These are phyloP conservation scores for Sphinx pinastri DNA, from an alignment of 2,888 invertebrate species.

Conservation along the genomic window DNA sequence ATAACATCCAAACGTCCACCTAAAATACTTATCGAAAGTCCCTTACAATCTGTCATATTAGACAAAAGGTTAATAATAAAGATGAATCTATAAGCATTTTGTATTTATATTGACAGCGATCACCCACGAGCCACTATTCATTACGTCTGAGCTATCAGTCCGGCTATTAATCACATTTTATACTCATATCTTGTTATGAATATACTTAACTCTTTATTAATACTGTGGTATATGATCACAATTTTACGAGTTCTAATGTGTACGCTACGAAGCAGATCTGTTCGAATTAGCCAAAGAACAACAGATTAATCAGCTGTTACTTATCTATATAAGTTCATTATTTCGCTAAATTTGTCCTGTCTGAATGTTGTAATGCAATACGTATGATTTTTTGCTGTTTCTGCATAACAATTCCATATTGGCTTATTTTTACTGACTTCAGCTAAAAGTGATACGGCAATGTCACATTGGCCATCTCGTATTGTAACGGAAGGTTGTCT, in stretches of 20 bases:
- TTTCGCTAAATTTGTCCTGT: too few species aligned
- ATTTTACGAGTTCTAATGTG: background rate
- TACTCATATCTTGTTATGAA: constrained; percentile 4
- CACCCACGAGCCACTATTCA: constrained; percentile 25
- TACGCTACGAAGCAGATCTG: background rate
- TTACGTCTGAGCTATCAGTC: constrained; percentile 3
- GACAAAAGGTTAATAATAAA: constrained; percentile 20
- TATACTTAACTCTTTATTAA: constrained; percentile 8
- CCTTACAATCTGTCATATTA: constrained; percentile 15
- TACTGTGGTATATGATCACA: background rate
- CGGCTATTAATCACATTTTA: constrained; percentile 28
- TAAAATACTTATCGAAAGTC: background rate
- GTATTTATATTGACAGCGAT: constrained; percentile 20
- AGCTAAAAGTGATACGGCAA: too few species aligned
- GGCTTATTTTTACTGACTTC: too few species aligned
- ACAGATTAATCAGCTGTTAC: background rate
- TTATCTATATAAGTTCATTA: too few species aligned
- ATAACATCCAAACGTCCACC: too few species aligned
- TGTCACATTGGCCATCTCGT: too few species aligned
- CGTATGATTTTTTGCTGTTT: too few species aligned
- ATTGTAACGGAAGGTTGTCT: too few species aligned
- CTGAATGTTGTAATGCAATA: too few species aligned
- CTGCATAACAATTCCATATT: too few species aligned
- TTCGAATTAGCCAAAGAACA: background rate
- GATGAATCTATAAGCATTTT: constrained; percentile 10